Percentiles rank a stretch among this genome's conserved stretches.
Conservation (phyloP, 2,113 vertebrate species). For the Pholis gunnellus region DNA sequence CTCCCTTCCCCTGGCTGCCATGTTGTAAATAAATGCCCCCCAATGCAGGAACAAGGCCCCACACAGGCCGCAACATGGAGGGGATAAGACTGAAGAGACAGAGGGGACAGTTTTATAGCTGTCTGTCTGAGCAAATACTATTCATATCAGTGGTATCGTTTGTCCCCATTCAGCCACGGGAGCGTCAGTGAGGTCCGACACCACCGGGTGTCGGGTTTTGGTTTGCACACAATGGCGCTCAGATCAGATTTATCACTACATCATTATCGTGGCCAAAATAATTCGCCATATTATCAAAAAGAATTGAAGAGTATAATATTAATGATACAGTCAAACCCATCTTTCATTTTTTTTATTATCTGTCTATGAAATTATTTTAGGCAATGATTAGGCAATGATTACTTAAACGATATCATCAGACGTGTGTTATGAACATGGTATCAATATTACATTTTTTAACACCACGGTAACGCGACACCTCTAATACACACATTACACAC, state of each 20-base stretch:
- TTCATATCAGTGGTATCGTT: not conserved
- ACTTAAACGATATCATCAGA: not conserved
- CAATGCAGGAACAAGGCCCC: not conserved
- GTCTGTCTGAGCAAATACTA: not conserved
- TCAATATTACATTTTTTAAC: not conserved
- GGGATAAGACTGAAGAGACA: not conserved
- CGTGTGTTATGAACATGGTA: not conserved
- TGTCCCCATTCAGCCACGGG: not conserved
- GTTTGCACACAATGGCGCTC: too few relatives aligned
- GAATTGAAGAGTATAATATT: too few relatives aligned
- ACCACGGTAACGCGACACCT: not conserved
- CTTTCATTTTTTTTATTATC: too few relatives aligned
- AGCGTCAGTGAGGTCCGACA: not conserved
- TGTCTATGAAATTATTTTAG: too few relatives aligned
- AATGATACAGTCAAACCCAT: too few relatives aligned
- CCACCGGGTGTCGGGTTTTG: too few relatives aligned
- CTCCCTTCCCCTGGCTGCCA: conserved; percentile 22
- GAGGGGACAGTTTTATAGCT: conserved; percentile 6
- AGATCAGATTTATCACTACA: too few relatives aligned
- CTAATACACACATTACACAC: too few relatives aligned
- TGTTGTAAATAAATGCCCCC: conserved; percentile 48
- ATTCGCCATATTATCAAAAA: too few relatives aligned
- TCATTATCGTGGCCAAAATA: too few relatives aligned
- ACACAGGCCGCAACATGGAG: conserved; percentile 21
- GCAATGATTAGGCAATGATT: too few relatives aligned